These are phyloP conservation scores for Maconellicoccus hirsutus DNA, from an alignment of 1,140 invertebrate species.

Conservation along the genomic window DNA sequence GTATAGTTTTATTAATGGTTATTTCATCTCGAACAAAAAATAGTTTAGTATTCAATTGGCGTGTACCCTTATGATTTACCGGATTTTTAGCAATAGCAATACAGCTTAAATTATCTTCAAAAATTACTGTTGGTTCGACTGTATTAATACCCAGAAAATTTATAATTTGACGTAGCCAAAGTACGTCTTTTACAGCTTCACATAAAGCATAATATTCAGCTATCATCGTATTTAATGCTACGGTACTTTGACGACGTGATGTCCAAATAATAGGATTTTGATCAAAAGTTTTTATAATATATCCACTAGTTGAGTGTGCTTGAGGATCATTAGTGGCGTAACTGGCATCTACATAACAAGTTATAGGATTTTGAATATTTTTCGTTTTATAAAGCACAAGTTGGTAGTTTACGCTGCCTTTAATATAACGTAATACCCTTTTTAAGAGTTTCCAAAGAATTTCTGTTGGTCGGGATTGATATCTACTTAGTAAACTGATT, in stretches of 20 bases:
- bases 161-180: constrained; percentile 4
- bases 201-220: constrained; percentile 35
- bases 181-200: constrained; percentile 10
- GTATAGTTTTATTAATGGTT: background rate
- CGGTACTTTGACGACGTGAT: constrained; percentile 31
- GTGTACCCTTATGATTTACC: background rate
- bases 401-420: constrained; percentile 28
- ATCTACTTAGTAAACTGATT: constrained; percentile 31
- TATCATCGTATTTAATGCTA: constrained; percentile 34
- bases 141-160: background rate
- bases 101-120: constrained; percentile 22
- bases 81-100: constrained; percentile 13
- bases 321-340: constrained; percentile 23
- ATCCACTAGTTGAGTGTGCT: constrained; percentile 18
- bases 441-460: constrained; percentile 30
- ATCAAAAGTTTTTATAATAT: too few species aligned
- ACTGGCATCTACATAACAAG: constrained; percentile 26
- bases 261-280: background rate
- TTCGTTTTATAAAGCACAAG: constrained; percentile 28
- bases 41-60: constrained; percentile 25
- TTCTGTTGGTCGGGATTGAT: constrained; percentile 30
- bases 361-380: background rate
- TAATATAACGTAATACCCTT: constrained; percentile 31
- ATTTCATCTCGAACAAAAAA: constrained; percentile 24
- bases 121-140: background rate